These are phyloP conservation scores for Neofelis nebulosa DNA, from an alignment of 2,113 vertebrate species.

Conservation along the genomic window DNA sequence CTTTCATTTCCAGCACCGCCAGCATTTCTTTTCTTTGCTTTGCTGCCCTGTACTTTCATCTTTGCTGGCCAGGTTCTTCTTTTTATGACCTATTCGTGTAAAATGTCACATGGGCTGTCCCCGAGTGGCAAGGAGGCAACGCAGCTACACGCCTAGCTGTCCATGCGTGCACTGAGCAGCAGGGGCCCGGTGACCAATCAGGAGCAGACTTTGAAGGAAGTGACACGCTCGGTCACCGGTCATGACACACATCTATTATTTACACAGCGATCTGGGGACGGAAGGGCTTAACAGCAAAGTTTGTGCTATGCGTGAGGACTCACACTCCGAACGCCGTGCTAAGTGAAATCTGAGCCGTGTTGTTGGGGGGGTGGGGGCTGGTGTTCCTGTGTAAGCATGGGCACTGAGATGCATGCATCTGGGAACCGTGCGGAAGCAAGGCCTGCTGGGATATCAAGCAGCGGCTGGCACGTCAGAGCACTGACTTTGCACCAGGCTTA, in stretches of 20 bases:
- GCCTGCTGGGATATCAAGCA: too few relatives aligned
- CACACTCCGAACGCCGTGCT: rapidly evolving
- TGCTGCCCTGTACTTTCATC: not conserved
- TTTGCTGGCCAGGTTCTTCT: not conserved
- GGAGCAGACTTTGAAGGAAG: not conserved
- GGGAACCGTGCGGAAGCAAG: not conserved
- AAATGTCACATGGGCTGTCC: not conserved
- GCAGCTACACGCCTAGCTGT: too few relatives aligned
- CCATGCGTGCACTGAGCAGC: not conserved
- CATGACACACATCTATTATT: not conserved
- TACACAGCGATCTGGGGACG: not conserved
- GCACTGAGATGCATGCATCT: not conserved
- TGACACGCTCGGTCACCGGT: not conserved
- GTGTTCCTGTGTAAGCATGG: not conserved
- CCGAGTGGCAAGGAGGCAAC: not conserved
- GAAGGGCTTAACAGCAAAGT: not conserved
- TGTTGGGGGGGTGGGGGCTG: not conserved
- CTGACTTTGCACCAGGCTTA: not conserved
- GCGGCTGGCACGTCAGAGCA: not conserved
- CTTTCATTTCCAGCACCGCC: not conserved
- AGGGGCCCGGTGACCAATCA: not conserved
- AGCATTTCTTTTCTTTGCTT: not conserved
- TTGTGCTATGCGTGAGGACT: not conserved
- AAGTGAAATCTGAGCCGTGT: not conserved
- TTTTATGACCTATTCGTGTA: not conserved